phyloP scores from a whole-genome alignment of 92 coral and sea anemone species.

The Galaxea fascicularis region DNA sequence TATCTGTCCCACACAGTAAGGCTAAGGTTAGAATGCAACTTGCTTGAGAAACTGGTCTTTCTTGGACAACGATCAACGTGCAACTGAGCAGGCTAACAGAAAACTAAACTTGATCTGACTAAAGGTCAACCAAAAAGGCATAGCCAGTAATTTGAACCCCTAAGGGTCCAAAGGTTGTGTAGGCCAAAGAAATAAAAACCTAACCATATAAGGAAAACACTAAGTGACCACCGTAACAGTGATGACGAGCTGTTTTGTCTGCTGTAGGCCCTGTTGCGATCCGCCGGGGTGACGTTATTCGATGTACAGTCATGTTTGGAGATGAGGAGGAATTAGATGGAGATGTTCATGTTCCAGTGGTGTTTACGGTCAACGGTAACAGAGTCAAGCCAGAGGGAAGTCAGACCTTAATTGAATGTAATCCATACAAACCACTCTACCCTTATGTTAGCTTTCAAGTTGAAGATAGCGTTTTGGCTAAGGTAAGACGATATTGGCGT shows the following conservation, averaged over 20 bases:
- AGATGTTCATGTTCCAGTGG: background rate
- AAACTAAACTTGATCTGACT: too few relatives aligned
- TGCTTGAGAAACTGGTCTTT: too few relatives aligned
- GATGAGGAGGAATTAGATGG: background rate
- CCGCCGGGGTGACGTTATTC: conserved; percentile 8
- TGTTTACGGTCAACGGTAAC: background rate
- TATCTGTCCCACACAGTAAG: too few relatives aligned
- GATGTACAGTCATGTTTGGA: conserved; percentile 5
- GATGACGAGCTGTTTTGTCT: background rate
- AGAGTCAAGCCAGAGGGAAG: background rate
- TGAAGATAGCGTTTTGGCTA: conserved; percentile 3
- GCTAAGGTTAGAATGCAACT: too few relatives aligned
- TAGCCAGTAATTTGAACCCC: too few relatives aligned
- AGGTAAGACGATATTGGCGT: background rate
- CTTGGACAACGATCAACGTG: too few relatives aligned
- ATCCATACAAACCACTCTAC: background rate
- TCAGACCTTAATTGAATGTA: background rate
- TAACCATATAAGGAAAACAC: too few relatives aligned
- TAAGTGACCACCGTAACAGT: too few relatives aligned
- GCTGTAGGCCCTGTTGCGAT: background rate
- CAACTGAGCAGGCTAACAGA: too few relatives aligned
- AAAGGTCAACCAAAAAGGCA: too few relatives aligned
- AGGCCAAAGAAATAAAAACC: too few relatives aligned
- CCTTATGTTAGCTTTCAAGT: background rate
- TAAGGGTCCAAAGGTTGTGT: too few relatives aligned